Percentiles rank a stretch among this genome's conserved stretches.
phyloP scores from a whole-genome alignment of 2,797 vertebrate species.

The Buphagus erythrorhynchus region DNA sequence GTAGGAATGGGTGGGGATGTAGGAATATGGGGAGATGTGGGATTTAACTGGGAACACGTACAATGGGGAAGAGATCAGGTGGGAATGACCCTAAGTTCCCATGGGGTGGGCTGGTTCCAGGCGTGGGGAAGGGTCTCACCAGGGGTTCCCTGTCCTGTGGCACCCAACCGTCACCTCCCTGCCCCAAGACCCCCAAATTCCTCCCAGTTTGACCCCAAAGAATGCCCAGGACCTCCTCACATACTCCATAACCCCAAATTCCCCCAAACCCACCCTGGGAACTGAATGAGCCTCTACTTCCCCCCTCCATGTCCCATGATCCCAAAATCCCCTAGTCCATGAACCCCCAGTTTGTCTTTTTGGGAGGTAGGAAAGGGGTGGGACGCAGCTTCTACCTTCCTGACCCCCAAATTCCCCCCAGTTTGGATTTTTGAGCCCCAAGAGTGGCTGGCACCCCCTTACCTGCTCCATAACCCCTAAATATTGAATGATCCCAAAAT shows the following conservation, averaged over 20 bases:
- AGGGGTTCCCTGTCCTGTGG: not conserved
- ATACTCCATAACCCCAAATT: no score
- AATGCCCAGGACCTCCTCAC: not conserved
- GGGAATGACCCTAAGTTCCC: rapidly evolving
- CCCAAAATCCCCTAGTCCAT: not conserved
- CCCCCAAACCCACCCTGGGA: not conserved
- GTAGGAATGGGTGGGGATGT: not conserved
- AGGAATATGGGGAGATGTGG: not conserved
- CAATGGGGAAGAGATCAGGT: not conserved
- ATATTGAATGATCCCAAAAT: rapidly evolving
- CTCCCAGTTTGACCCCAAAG: not conserved
- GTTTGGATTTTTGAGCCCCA: not conserved
- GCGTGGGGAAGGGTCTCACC: not conserved
- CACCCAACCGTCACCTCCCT: no score
- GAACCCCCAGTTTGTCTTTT: not conserved
- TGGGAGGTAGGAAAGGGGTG: not conserved
- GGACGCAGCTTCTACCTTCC: no score
- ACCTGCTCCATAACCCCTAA: not conserved
- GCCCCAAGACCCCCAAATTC: not conserved
- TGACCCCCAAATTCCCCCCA: not conserved
- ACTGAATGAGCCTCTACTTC: no score
- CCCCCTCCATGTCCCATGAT: not conserved
- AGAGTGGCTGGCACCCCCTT: not conserved
- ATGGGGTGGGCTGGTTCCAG: not conserved
- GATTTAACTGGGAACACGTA: no score